Base-by-base conservation (phyloP, 2,888 invertebrate species). In the Cordylochernes scorpioides region DNA sequence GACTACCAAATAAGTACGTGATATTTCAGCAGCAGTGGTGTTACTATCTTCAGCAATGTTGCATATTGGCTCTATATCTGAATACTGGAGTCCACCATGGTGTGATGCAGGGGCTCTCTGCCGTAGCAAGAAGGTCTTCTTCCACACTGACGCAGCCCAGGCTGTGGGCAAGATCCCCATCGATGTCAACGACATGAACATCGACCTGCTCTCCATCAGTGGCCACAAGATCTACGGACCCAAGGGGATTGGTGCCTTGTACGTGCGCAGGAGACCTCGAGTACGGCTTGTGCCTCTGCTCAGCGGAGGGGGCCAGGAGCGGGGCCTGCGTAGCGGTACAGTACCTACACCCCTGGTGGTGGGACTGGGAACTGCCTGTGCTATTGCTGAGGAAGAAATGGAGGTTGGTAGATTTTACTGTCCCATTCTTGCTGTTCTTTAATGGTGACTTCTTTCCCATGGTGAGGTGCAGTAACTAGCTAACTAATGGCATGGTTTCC, bases 111-210 rank as follows among this genome's bases (percentile, higher is more conserved):
- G 64, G 29, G 63, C 62, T 17, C 48, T 97, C 27, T 97, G 97
- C 50, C 70, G 71, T 49, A 62, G 65, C 32, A 74, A 67, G 46
- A 86, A 86, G 48, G 63, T 91, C 24, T 91, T 88, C 53, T 91
- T 97, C 46, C 97, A 97, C 52, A 97, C 97, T 1, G 97, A 97
- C 59, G 91, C 94, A n/a, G 97, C 97, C 3, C 97, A 97, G 53
- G 91, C 94, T 4, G 62, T 88, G 15, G 97, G 97, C 2, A 99
- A 97, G 61, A 63, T 97, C 31, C 75, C 75, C 1, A 44, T 99
- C n/a, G 67, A 88, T 60, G 91, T 97, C 0, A 74, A 88, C 47
- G 59, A 67, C 40, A 73, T 82, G 72, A 80, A 82, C 45, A 80
- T 99, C 46, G 94, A 99, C 57, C 59, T 99, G 13, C 73, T 97